Base-by-base conservation (phyloP, 2,797 vertebrate genomes). In the Holocentrus rufus region DNA sequence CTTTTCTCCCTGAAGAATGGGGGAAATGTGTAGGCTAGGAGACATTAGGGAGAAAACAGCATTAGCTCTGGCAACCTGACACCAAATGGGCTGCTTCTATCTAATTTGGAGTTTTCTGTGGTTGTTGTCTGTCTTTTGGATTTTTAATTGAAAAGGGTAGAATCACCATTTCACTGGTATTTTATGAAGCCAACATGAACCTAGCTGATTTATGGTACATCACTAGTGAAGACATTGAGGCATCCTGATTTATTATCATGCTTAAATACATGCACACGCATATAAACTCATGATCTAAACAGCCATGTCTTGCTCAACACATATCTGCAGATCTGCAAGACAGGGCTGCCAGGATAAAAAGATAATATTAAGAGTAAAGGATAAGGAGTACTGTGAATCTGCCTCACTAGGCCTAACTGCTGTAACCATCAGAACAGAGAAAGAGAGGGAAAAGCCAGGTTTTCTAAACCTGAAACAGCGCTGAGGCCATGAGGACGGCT, bases 401-500 rank as follows among this genome's bases (percentile, higher is more conserved):
- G 52, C 60, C 75, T 81, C 74, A 77, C 50, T 6, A 25, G 36
- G 53, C 56, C 42, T 44, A 42, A 42, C 11, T 27, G 36, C 25
- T 52, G 46, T 49, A 79, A 70, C 31, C 60, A 80, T 80, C 63
- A 69, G 50, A 82, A 31, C 14, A 75, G 65, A 6, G 53, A 76
- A 61, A 17, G 55, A 65, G 30, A 62, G 52, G 72, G 70, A 85
- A 81, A 85, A 85, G 65, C 69, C 69, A 88, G 79, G 68, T 86
- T 79, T 81, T 87, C 62, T 85, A 85, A 87, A 81, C 78, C 85
- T 83, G 81, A 88, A 90, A 86, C 85, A 78, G 72, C 75, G 76
- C 81, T 78, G 73, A 91, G 82, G 80, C 88, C 84, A 87, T 83
- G 83, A 91, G 88, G 85, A 92, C 71, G 76, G 76, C 39, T 69